Conservation (phyloP, 2,888 invertebrate genomes). For the Hoplodrina ambigua region DNA sequence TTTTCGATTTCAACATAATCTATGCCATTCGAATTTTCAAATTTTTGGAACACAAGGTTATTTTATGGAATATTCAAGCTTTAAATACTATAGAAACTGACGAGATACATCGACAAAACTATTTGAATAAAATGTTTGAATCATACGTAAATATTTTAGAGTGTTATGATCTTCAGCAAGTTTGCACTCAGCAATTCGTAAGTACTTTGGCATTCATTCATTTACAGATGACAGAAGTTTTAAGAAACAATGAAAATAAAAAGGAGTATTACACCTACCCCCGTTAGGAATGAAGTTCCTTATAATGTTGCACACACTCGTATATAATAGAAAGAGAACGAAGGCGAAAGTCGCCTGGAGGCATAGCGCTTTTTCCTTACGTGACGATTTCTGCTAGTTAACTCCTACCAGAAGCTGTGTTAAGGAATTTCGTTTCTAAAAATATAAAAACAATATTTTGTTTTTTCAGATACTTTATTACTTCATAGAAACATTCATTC, state of each 20-base stretch:
- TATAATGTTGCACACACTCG: too few species aligned
- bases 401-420: too few species aligned
- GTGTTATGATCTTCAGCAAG: conserved; percentile 19
- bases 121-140: conserved; percentile 1
- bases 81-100: neutral
- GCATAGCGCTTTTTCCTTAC: too few species aligned
- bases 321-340: too few species aligned
- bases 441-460: neutral
- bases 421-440: too few species aligned
- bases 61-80: conserved; percentile 14
- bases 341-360: too few species aligned
- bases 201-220: neutral
- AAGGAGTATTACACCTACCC: neutral
- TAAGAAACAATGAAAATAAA: neutral
- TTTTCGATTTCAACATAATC: conserved; percentile 25
- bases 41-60: conserved; percentile 15
- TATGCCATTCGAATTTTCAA: conserved; percentile 17
- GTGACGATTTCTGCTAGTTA: too few species aligned
- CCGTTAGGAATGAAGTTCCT: too few species aligned
- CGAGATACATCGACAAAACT: neutral
- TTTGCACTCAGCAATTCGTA: conserved; percentile 14
- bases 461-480: conserved; percentile 20
- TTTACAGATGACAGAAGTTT: too few species aligned
- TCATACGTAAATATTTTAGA: conserved; percentile 14
- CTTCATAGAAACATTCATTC: conserved; percentile 15